phyloP scores from a whole-genome alignment of 1,140 invertebrate genomes.

The Samia ricini region DNA sequence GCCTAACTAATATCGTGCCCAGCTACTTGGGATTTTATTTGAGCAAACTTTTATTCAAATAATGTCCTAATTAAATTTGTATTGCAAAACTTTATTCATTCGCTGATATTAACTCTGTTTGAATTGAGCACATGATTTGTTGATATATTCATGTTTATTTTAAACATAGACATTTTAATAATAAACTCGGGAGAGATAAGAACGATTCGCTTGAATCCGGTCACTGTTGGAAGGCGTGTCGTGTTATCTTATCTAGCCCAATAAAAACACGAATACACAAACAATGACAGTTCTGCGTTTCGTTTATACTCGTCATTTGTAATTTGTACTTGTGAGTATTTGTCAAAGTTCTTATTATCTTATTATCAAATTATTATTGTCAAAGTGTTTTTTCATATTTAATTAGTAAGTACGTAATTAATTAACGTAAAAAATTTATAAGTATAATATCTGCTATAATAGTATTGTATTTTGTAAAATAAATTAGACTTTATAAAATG shows the following conservation, averaged over 20 bases:
- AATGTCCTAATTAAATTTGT: neutral
- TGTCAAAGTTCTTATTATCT: neutral
- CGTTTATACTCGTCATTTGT: neutral
- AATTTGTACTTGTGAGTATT: neutral
- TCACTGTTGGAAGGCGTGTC: constrained; percentile 4
- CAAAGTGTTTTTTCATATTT: too few species aligned
- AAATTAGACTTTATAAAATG: too few species aligned
- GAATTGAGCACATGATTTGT: neutral
- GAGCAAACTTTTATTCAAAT: too few species aligned
- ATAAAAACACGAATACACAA: neutral
- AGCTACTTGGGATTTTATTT: neutral
- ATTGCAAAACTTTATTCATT: neutral
- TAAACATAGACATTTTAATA: neutral
- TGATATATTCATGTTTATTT: neutral
- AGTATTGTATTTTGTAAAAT: too few species aligned
- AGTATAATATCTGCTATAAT: too few species aligned
- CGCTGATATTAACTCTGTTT: neutral
- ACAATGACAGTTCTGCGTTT: neutral
- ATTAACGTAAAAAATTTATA: too few species aligned
- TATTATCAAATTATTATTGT: too few species aligned
- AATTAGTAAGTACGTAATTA: too few species aligned
- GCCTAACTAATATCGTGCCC: neutral
- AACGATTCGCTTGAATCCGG: neutral
- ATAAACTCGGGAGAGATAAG: neutral
- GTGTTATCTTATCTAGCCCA: constrained; percentile 1